A percentile compares a stretch with the other conserved stretches of the same genome.
Conservation (phyloP, 2,113 vertebrate genomes). For the Chionis minor region DNA sequence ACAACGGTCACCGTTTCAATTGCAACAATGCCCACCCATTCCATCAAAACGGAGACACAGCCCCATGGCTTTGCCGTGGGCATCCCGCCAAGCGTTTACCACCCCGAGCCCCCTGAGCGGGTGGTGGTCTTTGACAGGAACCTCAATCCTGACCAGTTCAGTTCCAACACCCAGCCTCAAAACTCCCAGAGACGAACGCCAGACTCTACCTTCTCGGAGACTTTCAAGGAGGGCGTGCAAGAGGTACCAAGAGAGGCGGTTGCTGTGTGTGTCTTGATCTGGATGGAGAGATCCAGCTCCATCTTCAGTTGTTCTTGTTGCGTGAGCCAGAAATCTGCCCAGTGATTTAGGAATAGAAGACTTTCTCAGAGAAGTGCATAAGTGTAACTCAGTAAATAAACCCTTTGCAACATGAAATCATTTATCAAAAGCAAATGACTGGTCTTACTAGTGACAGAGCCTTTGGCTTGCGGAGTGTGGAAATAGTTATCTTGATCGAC, state of each 20-base stretch:
- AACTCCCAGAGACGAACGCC: slow-evolving; percentile 89
- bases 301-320: slow-evolving; percentile 22
- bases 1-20: slow-evolving; percentile 95
- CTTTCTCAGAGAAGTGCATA: slow-evolving; percentile 18
- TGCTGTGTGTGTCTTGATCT: neutral
- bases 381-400: slow-evolving; percentile 65
- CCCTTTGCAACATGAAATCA: slow-evolving; percentile 33
- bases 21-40: slow-evolving; percentile 86
- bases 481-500: neutral
- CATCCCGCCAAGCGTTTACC: slow-evolving; percentile 78
- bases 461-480: slow-evolving; percentile 22
- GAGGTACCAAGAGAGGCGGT: slow-evolving; percentile 78
- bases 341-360: slow-evolving; percentile 58
- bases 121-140: slow-evolving; percentile 86
- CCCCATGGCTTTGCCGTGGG: slow-evolving; percentile 87
- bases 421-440: slow-evolving; percentile 51
- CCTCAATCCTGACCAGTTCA: slow-evolving; percentile 86
- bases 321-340: slow-evolving; percentile 45
- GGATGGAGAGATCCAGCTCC: slow-evolving; percentile 12
- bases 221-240: slow-evolving; percentile 91
- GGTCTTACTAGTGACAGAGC: slow-evolving; percentile 18
- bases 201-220: slow-evolving; percentile 94
- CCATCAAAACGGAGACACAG: slow-evolving; percentile 90
- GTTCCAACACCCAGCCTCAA: slow-evolving; percentile 76
- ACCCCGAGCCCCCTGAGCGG: slow-evolving; percentile 77